Conservation (phyloP, 2,888 invertebrate genomes). For the Hyposoter dolosus region DNA sequence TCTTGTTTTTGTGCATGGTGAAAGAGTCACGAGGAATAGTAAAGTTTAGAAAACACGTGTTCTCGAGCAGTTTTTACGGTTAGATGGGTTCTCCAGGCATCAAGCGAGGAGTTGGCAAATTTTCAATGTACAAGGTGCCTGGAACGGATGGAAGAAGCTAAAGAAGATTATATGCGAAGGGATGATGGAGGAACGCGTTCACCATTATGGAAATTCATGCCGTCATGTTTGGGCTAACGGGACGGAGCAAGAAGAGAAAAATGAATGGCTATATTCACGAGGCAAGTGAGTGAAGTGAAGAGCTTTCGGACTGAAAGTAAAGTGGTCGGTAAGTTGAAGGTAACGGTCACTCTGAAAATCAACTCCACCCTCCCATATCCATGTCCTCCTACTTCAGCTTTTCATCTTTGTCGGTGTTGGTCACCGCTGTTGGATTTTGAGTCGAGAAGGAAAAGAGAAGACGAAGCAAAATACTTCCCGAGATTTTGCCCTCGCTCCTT, state of each 20-base stretch:
- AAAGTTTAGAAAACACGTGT: slow-evolving; percentile 1
- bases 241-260: slow-evolving; percentile 50
- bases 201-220: slow-evolving; percentile 36
- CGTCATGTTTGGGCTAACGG: slow-evolving; percentile 45
- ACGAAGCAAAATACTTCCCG: slow-evolving; percentile 55
- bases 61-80: background rate
- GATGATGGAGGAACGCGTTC: slow-evolving; percentile 27
- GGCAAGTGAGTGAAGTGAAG: slow-evolving; percentile 51
- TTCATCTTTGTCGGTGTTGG: background rate
- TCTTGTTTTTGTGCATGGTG: background rate
- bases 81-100: slow-evolving; percentile 35
- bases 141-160: slow-evolving; percentile 7
- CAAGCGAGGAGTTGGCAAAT: slow-evolving; percentile 72
- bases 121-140: slow-evolving; percentile 42
- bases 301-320: slow-evolving; percentile 60
- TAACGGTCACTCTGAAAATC: slow-evolving; percentile 68
- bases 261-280: slow-evolving; percentile 42
- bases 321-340: slow-evolving; percentile 70
- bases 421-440: slow-evolving; percentile 39
- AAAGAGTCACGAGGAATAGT: background rate
- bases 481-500: slow-evolving; percentile 67
- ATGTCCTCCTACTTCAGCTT: slow-evolving; percentile 21
- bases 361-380: slow-evolving; percentile 37
- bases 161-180: slow-evolving; percentile 15
- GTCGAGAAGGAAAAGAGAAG: slow-evolving; percentile 29